Evolutionary conservation across 2,113 vertebrate genomes (phyloP).

Genomic region (Galeopterus variegatus): DNA sequence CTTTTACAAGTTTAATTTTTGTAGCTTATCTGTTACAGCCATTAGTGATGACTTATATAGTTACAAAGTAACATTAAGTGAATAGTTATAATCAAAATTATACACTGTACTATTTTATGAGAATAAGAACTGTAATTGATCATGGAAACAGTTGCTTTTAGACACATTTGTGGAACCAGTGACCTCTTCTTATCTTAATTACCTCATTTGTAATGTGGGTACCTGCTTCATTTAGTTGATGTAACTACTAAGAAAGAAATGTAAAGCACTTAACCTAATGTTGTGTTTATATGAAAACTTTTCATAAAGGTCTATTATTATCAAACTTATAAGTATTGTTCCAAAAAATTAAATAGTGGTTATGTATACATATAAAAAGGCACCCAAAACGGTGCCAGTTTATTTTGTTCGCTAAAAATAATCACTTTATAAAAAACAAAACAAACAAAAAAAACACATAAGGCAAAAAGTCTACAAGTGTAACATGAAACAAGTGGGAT

Average conservation of each 20-base stretch:
- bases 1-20: constrained; percentile 37
- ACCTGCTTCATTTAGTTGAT: constrained; percentile 17
- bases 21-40: not conserved
- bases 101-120: not conserved
- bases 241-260: constrained; percentile 28
- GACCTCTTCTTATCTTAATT: constrained; percentile 33
- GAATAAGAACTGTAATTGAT: not conserved
- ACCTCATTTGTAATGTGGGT: not conserved
- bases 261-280: not conserved
- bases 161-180: not conserved
- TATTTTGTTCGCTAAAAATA: constrained; percentile 45
- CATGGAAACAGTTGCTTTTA: not conserved
- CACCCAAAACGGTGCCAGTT: not conserved
- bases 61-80: not conserved
- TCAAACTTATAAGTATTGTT: not conserved
- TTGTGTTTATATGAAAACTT: not conserved
- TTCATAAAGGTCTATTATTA: not conserved
- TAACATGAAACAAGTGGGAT: not conserved
- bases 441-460: too few relatives aligned
- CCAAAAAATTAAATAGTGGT: not conserved
- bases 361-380: not conserved
- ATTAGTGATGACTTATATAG: not conserved
- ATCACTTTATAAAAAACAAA: not conserved
- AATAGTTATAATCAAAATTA: not conserved
- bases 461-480: not conserved